Base-by-base conservation (phyloP, 2,797 vertebrate genomes). In the Poliocrania exsul region DNA sequence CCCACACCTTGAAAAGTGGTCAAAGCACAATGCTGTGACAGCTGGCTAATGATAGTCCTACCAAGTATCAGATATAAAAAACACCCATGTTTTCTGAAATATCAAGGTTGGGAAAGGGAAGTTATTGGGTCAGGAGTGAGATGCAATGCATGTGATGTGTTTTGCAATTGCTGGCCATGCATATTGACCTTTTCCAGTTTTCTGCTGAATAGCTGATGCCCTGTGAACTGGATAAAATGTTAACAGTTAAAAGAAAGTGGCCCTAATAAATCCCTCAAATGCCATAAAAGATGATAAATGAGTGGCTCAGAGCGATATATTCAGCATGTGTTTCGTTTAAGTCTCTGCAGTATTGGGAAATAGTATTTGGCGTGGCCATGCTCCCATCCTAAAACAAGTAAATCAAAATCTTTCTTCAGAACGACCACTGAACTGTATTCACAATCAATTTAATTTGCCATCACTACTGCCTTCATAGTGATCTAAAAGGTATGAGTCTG, bases 101-200 rank as follows among this genome's bases (percentile, higher is more conserved):
- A 31, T 15, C 38, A 54, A 37, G 25, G 57, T 77, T 92, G 25
- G 42, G 38, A 86, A 84, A 88, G 73, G 72, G 25, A 44, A 60
- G 8, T 79, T 95, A 50, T 1, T 25, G 46, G 73, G 84, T 87
- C 56, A 87, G 50, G 71, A 95, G 88, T 81, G 67, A 92, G 74
- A 87, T 18, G 31, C 35, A 67, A 12, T 11, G 21, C 51, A 38
- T 31, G 65, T 1, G 6, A 44, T 81, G 5, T 21, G 4, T 95
- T 94, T 94, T 95, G 90, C 84, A 93, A 94, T 61, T 92, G 57
- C 84, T 96, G 84, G 65, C 90, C 65, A 8, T 5, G 5, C 42
- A 10, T 61, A 10, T 61, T 89, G 90, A 89, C 86, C 67, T 74
- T 87, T 89, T 83, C 72, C 89, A 87, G 12, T 84, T 91, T 86